A percentile compares a stretch with the other conserved stretches of the same genome.
Conservation (phyloP, 2,113 vertebrate genomes). For the Plotosus lineatus region DNA sequence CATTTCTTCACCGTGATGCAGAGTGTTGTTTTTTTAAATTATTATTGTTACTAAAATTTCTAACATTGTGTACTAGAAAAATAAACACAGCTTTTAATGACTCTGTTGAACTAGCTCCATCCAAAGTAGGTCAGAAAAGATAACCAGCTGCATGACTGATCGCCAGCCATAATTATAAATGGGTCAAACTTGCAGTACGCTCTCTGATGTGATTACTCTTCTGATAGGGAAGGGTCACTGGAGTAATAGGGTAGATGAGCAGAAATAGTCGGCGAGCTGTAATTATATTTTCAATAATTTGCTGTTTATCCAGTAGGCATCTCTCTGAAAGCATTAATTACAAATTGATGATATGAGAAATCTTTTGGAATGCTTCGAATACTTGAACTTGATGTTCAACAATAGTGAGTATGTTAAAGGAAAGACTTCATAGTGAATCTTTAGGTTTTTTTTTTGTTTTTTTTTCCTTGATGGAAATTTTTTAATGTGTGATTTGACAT, state of each 20-base stretch:
- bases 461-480: too few relatives aligned
- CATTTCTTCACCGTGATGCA: background rate
- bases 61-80: background rate
- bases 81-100: background rate
- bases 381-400: background rate
- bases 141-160: constrained; percentile 38
- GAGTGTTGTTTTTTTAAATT: too few relatives aligned
- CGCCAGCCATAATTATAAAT: constrained; percentile 40
- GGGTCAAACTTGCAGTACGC: constrained; percentile 29
- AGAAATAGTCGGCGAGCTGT: constrained; percentile 29
- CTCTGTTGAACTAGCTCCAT: background rate
- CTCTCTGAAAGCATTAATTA: constrained; percentile 11
- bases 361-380: constrained; percentile 3
- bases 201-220: constrained; percentile 44
- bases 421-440: too few relatives aligned
- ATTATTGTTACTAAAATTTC: too few relatives aligned
- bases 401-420: background rate
- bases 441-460: too few relatives aligned
- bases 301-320: constrained; percentile 18
- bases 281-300: constrained; percentile 40
- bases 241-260: background rate
- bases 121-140: constrained; percentile 30
- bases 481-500: too few relatives aligned
- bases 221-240: constrained; percentile 35
- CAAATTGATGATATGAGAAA: background rate